phyloP scores from a whole-genome alignment of 2,888 invertebrate genomes.

The Stenodema calcarata region DNA sequence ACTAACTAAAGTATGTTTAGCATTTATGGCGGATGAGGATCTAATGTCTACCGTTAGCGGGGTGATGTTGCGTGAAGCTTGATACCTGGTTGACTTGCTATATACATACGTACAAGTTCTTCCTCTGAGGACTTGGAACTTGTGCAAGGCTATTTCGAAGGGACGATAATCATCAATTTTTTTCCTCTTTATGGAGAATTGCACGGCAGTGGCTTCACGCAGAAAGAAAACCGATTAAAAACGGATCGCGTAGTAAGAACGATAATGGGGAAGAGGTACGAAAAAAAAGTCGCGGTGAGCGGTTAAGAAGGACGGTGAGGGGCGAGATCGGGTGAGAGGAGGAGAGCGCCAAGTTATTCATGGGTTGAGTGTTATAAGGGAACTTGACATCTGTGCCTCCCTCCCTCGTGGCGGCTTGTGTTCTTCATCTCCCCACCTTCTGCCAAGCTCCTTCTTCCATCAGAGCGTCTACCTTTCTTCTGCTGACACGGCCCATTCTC shows the following conservation, averaged over 20 bases:
- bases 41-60: no score
- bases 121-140: no score
- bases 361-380: constrained; percentile 37
- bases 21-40: no score
- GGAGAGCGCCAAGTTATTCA: constrained; percentile 20
- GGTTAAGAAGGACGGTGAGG: background rate
- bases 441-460: background rate
- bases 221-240: constrained; percentile 1
- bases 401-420: background rate
- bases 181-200: background rate
- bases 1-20: no score
- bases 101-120: no score
- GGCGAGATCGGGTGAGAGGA: background rate
- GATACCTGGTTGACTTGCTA: no score
- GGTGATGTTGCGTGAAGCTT: no score
- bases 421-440: background rate
- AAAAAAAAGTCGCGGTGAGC: background rate
- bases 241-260: background rate
- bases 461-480: background rate
- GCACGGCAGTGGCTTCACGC: background rate
- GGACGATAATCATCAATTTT: no score
- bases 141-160: no score
- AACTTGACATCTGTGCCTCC: constrained; percentile 28
- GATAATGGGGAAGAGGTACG: background rate
- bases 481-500: background rate